Conservation (phyloP, 2,113 vertebrate genomes). For the Oreochromis spilurus region DNA sequence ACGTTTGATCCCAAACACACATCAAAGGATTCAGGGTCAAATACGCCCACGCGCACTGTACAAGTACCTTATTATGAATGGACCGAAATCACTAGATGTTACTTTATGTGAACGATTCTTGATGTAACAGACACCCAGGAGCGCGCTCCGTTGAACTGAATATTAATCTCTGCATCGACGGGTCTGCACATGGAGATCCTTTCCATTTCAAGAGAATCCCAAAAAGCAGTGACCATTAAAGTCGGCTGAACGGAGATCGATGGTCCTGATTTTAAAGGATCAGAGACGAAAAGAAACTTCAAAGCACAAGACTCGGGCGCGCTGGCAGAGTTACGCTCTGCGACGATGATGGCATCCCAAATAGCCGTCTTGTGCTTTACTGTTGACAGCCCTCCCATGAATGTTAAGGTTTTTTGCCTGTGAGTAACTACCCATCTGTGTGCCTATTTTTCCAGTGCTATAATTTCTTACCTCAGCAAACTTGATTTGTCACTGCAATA, state of each 20-base stretch:
- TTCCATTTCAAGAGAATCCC: not conserved
- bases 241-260: not conserved
- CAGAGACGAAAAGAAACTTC: not conserved
- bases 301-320: not conserved
- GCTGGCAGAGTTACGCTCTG: not conserved
- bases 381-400: slow-evolving; percentile 34
- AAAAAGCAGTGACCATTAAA: not conserved
- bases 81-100: slow-evolving; percentile 15
- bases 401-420: slow-evolving; percentile 52
- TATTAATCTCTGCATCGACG: not conserved
- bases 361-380: slow-evolving; percentile 25
- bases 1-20: not conserved
- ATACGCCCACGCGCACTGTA: not conserved
- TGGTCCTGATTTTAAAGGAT: not conserved
- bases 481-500: not conserved
- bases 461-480: slow-evolving; percentile 43
- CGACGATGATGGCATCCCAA: not conserved
- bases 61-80: not conserved
- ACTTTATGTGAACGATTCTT: not conserved
- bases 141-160: not conserved
- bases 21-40: not conserved
- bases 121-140: not conserved
- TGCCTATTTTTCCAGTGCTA: slow-evolving; percentile 32
- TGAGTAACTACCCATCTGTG: slow-evolving; percentile 34
- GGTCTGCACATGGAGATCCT: not conserved